phyloP scores from a whole-genome alignment of 2,113 vertebrate genomes.

The Puffinus mauretanicus region DNA sequence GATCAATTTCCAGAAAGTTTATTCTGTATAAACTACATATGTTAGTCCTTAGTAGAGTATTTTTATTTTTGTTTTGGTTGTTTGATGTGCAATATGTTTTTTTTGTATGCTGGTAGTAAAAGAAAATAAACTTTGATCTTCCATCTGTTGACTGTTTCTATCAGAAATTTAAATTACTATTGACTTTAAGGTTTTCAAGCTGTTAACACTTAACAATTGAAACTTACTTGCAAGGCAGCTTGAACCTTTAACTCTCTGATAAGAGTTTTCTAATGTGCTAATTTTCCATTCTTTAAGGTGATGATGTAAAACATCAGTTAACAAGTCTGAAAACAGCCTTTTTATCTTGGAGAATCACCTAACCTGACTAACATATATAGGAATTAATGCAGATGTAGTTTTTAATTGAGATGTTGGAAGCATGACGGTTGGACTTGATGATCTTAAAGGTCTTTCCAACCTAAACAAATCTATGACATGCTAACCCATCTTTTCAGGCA shows the following conservation, averaged over 20 bases:
- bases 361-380: not conserved
- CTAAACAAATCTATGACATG: too few relatives aligned
- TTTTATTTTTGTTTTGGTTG: constrained; percentile 94
- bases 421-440: too few relatives aligned
- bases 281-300: not conserved
- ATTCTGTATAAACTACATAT: constrained; percentile 86
- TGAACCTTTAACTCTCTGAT: not conserved
- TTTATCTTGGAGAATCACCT: not conserved
- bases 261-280: not conserved
- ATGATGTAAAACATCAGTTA: not conserved
- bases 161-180: constrained; percentile 37
- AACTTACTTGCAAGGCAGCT: not conserved
- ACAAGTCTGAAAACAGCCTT: not conserved
- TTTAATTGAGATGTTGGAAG: not conserved
- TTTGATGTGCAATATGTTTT: constrained; percentile 99
- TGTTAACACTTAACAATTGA: not conserved
- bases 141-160: constrained; percentile 85
- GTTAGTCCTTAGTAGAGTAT: constrained; percentile 85
- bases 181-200: not conserved
- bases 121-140: constrained; percentile 99
- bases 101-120: constrained; percentile 99
- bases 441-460: too few relatives aligned
- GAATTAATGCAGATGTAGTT: not conserved
- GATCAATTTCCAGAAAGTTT: constrained; percentile 93
- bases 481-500: not conserved